Evolutionary conservation across 2,797 vertebrate species (phyloP), one percentile per base, ranked within the genome.

Genomic region (Darevskia mixta): DNA sequence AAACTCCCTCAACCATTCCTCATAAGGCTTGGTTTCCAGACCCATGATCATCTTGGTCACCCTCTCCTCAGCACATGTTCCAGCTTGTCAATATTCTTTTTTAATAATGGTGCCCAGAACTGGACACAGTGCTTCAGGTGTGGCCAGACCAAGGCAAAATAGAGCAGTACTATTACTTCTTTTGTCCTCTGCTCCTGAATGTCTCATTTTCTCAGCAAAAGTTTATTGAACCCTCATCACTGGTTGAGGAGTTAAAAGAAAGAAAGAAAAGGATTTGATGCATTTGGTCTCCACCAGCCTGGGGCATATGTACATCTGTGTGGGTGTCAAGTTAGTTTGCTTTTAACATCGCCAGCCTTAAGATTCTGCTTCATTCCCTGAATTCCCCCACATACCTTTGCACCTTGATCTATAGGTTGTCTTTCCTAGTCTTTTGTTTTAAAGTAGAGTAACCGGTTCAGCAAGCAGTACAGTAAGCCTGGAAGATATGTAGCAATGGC

Each of bases 371-470:
- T 90, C 20, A 75, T 83, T 82, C 80, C 9, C 45, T 82, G 69
- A 84, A 64, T 79, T 83, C 77, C 85, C 25, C 18, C 1, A 8
- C 43, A 38, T 15, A 41, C 78, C 43, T 5, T 0, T 4, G 49
- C 43, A 38, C 45, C 84, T 0, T 75, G 38, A 66, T 64, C 64
- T 67, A 18, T 35, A 17, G 32, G 23, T 41, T 43, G 23, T 76
- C 87, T 86, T 49, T 85, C 25, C 69, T 93, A 8, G 18, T 85
- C 45, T 78, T 55, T 81, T 89, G 78, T 88, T 66, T n/a, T 5
- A 1, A 79, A 88, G 67, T 0, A 64, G 64, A 90, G 20, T 45
- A 86, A 1, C 71, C 41, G 11, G 85, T 79, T 76, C 27, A 49
- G 0, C 0, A 0, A 58, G 29, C 61, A 79, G 20, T 25, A 3